Percentiles rank a stretch among this genome's conserved stretches.
Conservation (phyloP, 2,113 vertebrate species). For the Anarrhichthys ocellatus region DNA sequence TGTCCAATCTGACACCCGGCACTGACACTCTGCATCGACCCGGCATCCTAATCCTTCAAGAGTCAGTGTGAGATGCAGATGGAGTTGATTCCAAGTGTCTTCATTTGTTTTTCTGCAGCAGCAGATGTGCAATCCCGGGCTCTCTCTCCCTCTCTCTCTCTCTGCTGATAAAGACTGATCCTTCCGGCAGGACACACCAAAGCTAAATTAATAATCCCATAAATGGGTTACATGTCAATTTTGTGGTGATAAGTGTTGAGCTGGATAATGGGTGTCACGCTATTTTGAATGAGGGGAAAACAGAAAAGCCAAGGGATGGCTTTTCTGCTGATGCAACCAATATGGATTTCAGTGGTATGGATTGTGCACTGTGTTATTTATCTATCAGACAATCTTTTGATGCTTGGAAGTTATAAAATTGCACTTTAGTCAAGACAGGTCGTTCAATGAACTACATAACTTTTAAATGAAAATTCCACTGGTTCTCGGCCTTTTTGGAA, state of each 20-base stretch:
- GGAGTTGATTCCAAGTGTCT: slow-evolving; percentile 68
- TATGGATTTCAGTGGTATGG: slow-evolving; percentile 53
- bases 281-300: slow-evolving; percentile 63
- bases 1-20: slow-evolving; percentile 65
- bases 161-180: slow-evolving; percentile 76
- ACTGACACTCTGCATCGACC: slow-evolving; percentile 66
- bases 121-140: slow-evolving; percentile 50
- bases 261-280: slow-evolving; percentile 62
- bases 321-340: slow-evolving; percentile 66
- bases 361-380: slow-evolving; percentile 11
- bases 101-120: slow-evolving; percentile 68
- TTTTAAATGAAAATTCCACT: slow-evolving; percentile 10
- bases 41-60: slow-evolving; percentile 64
- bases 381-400: slow-evolving; percentile 5
- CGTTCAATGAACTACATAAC: slow-evolving; percentile 26
- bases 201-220: slow-evolving; percentile 78
- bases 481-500: slow-evolving; percentile 41
- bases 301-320: slow-evolving; percentile 41
- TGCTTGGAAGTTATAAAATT: slow-evolving; percentile 1
- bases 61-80: slow-evolving; percentile 70
- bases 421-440: slow-evolving; percentile 10
- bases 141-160: slow-evolving; percentile 23
- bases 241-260: slow-evolving; percentile 69
- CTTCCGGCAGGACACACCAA: slow-evolving; percentile 52
- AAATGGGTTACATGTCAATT: slow-evolving; percentile 75